Conservation (phyloP, 1,140 invertebrate species). For the Camponotus pennsylvanicus region DNA sequence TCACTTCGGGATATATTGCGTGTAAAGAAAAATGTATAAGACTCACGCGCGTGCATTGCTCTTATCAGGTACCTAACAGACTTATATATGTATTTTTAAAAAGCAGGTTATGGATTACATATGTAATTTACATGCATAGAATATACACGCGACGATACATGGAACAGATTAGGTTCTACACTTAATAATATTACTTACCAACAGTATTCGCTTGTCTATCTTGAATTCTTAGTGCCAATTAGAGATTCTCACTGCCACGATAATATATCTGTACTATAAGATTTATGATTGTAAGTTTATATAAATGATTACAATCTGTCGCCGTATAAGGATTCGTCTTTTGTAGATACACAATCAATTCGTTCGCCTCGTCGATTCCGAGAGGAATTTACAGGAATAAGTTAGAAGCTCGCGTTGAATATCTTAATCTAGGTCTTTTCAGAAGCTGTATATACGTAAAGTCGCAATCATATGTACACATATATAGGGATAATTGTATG, state of each 20-base stretch:
- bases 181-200: slow-evolving; percentile 65
- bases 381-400: background rate
- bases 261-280: slow-evolving; percentile 64
- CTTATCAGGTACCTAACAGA: slow-evolving; percentile 12
- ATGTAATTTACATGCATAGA: slow-evolving; percentile 26
- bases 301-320: slow-evolving; percentile 37
- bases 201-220: slow-evolving; percentile 78
- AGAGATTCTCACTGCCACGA: slow-evolving; percentile 55
- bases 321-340: slow-evolving; percentile 44
- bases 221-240: slow-evolving; percentile 80
- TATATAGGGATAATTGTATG: slow-evolving; percentile 19
- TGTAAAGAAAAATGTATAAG: background rate
- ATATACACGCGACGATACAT: background rate
- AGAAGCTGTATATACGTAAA: slow-evolving; percentile 23
- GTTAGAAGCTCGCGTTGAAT: background rate
- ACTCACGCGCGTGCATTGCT: background rate
- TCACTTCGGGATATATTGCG: background rate
- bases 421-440: slow-evolving; percentile 7
- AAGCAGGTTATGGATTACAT: slow-evolving; percentile 23
- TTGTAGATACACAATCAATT: slow-evolving; percentile 69
- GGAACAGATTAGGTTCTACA: slow-evolving; percentile 12
- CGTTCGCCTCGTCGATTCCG: slow-evolving; percentile 42
- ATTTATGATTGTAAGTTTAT: slow-evolving; percentile 42
- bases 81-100: background rate
- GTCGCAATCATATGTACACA: background rate